Evolutionary conservation across 2,888 invertebrate genomes (phyloP), one percentile per base, ranked within the genome.

Genomic region (Synergus umbraculus): DNA sequence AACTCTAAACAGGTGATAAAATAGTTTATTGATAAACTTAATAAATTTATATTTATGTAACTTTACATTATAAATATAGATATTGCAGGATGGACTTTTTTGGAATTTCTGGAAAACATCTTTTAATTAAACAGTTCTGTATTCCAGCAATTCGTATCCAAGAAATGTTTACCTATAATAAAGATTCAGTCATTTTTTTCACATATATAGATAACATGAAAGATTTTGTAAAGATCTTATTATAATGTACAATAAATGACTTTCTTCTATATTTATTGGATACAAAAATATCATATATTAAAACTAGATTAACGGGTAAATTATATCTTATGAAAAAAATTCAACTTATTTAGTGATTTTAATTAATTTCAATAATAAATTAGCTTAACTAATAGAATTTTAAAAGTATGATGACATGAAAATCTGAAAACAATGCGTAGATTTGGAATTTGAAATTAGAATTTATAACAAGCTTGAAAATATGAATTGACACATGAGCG

Each of bases 261-360:
- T 66, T 43, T 66, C 41, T 29, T 29, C 3, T 29, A 29, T 29
- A 29, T 29, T 29, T 29, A 29, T 29, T 29, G 29, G 46, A 29
- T 69, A 73, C 37, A 54, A 73, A 73, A 73, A 73, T 54, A 73
- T 54, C 9, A 29, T 46, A 29, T 15, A 37, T 29, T 29, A 37
- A 49, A 54, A n/a, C 54, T 54, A n/a, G n/a, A 54, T n/a, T n/a
- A 54, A 54, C n/a, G 0, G n/a, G 54, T 54, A n/a, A 54, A 54
- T 9, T 8, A n/a, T 8, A 9, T 54, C 15, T 54, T 8, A 0
- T 46, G 13, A n/a, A 54, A 49, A 9, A 7, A 0, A n/a, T n/a
- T 9, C 29, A 29, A 29, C 3, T 29, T 29, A 29, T 29, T 29
- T 29, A 29, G 3, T 29, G 29, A 29, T 29, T 29, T 29, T 29